These are phyloP conservation scores for Pholis gunnellus DNA, from an alignment of 2,113 vertebrate species.

Conservation along the genomic window DNA sequence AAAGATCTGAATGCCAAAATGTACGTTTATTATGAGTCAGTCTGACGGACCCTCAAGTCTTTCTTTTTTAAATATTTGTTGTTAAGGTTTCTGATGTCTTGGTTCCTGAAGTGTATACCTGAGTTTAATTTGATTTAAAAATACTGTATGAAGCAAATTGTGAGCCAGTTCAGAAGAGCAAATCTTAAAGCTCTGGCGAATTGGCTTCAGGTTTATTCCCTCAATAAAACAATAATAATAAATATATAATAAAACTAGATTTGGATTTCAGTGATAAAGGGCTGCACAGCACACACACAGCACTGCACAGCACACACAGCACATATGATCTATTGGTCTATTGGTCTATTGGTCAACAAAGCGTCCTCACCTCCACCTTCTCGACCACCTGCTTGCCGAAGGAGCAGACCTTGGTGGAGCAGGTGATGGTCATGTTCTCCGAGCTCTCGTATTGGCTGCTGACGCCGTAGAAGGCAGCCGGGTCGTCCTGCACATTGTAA, in stretches of 20 bases:
- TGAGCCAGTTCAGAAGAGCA: neutral
- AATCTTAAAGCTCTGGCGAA: neutral
- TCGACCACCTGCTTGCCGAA: conserved; percentile 99
- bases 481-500: conserved; percentile 95
- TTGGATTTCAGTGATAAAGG: neutral
- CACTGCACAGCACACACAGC: neutral
- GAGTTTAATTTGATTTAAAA: neutral
- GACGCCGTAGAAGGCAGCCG: conserved; percentile 95
- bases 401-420: conserved; percentile 99
- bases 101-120: neutral
- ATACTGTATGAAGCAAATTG: neutral
- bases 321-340: no score
- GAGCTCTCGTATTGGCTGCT: conserved; percentile 99
- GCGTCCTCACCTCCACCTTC: conserved; percentile 95
- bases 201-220: neutral
- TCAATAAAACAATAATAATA: neutral
- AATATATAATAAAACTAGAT: neutral
- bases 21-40: neutral
- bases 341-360: no score
- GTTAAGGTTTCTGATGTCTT: neutral
- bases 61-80: neutral
- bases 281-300: neutral
- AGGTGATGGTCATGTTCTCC: conserved; percentile 99
- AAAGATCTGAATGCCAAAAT: neutral
- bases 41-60: neutral